Percentiles rank a stretch among this genome's conserved stretches.
These are phyloP conservation scores for Clarias fuscus DNA, from an alignment of 2,797 vertebrate genomes.

Conservation along the genomic window DNA sequence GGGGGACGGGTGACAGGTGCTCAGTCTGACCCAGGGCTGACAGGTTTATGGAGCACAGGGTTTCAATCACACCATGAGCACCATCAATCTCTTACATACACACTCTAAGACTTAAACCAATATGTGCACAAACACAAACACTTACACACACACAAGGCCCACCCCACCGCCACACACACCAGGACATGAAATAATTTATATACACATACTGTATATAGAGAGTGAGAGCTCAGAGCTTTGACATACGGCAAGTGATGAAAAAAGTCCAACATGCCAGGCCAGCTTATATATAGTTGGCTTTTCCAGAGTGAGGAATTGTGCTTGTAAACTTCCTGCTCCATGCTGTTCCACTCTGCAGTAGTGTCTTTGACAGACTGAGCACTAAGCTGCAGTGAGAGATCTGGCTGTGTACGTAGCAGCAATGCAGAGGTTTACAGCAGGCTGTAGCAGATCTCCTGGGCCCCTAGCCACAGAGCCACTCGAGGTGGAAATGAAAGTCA, in stretches of 20 bases:
- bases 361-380: conserved; percentile 43
- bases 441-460: conserved; percentile 21
- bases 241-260: conserved; percentile 43
- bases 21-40: conserved; percentile 73
- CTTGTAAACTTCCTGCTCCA: conserved; percentile 33
- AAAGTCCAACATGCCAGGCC: conserved; percentile 25
- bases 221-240: conserved; percentile 10
- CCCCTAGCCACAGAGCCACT: conserved; percentile 30
- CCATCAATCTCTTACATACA: conserved; percentile 67
- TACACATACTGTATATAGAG: background rate
- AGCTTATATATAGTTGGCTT: conserved; percentile 7
- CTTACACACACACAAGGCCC: background rate
- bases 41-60: conserved; percentile 76
- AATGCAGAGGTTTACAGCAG: conserved; percentile 11
- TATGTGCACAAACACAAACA: conserved; percentile 9
- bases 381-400: conserved; percentile 21
- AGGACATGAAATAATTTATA: background rate
- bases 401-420: background rate
- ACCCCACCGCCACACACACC: background rate
- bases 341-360: conserved; percentile 38
- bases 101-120: conserved; percentile 54
- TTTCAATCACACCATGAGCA: conserved; percentile 71
- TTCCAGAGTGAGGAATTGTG: conserved; percentile 30
- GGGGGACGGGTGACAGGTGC: conserved; percentile 72
- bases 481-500: conserved; percentile 79